These are phyloP conservation scores for Chamaea fasciata DNA, from an alignment of 2,113 vertebrate genomes.

Conservation along the genomic window DNA sequence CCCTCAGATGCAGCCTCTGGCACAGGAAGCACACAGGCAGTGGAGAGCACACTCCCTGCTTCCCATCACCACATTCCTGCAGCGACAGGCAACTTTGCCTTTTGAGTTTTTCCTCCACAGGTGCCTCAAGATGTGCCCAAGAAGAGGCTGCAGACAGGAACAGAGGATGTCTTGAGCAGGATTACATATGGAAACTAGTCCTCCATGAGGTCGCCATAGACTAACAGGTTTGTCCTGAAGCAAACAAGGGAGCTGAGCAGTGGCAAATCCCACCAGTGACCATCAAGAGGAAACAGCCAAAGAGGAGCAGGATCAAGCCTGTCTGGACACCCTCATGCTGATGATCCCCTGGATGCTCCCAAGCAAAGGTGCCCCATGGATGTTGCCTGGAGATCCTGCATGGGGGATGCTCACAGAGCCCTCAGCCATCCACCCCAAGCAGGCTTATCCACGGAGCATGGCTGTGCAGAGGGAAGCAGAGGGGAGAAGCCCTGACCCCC, in stretches of 20 bases:
- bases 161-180: too few relatives aligned
- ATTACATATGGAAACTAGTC: background rate
- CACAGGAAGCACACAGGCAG: background rate
- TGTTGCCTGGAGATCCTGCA: background rate
- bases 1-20: background rate
- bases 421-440: background rate
- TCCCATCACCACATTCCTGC: background rate
- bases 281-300: background rate
- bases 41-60: rapidly evolving
- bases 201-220: background rate
- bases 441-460: background rate
- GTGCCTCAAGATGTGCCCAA: background rate
- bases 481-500: background rate
- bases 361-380: background rate
- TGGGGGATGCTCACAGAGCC: background rate
- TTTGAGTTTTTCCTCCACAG: background rate
- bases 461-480: background rate
- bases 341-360: background rate
- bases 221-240: background rate
- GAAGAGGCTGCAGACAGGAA: background rate
- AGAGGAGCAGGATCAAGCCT: background rate
- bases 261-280: background rate
- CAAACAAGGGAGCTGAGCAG: background rate
- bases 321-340: background rate
- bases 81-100: background rate